Base-by-base conservation (phyloP, 2,888 invertebrate genomes). In the Blastobasis adustella region DNA sequence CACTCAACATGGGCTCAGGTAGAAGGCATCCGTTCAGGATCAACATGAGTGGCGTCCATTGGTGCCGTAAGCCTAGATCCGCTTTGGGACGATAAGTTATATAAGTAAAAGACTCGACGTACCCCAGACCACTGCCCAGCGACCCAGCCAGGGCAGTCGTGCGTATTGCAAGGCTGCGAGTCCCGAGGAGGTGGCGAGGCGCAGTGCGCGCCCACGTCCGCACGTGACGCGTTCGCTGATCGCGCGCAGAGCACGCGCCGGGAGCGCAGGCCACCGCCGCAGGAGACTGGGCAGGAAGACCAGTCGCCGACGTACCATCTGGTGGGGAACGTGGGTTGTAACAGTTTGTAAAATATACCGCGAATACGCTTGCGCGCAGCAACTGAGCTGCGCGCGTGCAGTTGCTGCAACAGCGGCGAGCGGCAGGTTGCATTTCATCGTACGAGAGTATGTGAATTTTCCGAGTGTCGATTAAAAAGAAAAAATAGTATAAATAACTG, bases 251-350 rank as follows among this genome's bases (percentile, higher is more conserved):
- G 92, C 53, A 98, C 96, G 58, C 93, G 90, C 8, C 98, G 91
- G 53, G 93, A 91, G 63, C 94, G 91, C 57, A 93, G 91, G 5
- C 98, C 98, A 3, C 95, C 95, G 0, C 97, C 97, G 70, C 98
- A 98, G 37, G 93, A 93, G 38, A 91, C 93, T 60, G 95, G 95
- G 84, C 98, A 98, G 9, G 92, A 88, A 47, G 95, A 94, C 98
- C 98, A 98, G 60, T 96, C 95, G 50, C 94, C 94, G 37, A 93
- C 92, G 69, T 94, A 92, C 97, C 97, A 98, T 73, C 97, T 97
- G 83, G 49, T 71, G 5, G n/a, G 52, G 47, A 42, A 43, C 9
- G 23, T 23, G 3, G 23, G 23, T 23, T 23, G 23, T 23, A 23
- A 23, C 2, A 23, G 23, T 23, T 1, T 1, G 23, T 23, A 23